Evolutionary conservation across 2,888 invertebrate species (phyloP).

Genomic region (Tricholauxania praeusta): DNA sequence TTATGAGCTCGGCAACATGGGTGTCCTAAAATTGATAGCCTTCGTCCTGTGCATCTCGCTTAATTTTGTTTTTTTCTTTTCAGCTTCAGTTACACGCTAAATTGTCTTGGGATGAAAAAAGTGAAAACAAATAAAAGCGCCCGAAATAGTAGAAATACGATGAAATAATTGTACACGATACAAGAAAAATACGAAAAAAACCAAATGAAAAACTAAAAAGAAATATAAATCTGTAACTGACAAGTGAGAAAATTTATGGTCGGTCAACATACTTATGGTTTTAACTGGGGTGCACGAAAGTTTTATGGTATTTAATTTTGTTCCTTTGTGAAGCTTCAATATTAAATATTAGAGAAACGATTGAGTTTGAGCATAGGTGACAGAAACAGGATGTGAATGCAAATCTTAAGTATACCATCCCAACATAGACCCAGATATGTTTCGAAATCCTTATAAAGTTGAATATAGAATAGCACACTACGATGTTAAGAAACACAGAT

Average conservation of each 20-base stretch:
- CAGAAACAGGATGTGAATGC: too few species aligned
- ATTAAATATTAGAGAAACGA: too few species aligned
- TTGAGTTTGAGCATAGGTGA: too few species aligned
- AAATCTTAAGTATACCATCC: too few species aligned
- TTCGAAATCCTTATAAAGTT: too few species aligned
- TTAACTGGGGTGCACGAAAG: too few species aligned
- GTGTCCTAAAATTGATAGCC: not conserved
- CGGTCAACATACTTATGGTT: slow-evolving; percentile 2
- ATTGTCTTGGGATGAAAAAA: not conserved
- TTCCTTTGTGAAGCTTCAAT: too few species aligned
- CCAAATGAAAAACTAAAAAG: slow-evolving; percentile 5
- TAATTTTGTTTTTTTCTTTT: not conserved
- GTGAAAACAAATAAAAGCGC: not conserved
- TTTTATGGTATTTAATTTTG: too few species aligned
- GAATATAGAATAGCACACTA: too few species aligned
- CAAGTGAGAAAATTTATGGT: slow-evolving; percentile 31
- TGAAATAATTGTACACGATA: slow-evolving; percentile 8
- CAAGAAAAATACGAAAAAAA: not conserved
- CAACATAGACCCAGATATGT: too few species aligned
- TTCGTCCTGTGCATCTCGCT: too few species aligned
- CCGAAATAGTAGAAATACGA: not conserved
- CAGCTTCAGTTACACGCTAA: not conserved
- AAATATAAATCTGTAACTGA: slow-evolving; percentile 16
- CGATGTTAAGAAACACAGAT: too few species aligned
- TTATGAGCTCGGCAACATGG: not conserved